Conservation (phyloP, 2,797 vertebrate species). For the Sebastes cheni region DNA sequence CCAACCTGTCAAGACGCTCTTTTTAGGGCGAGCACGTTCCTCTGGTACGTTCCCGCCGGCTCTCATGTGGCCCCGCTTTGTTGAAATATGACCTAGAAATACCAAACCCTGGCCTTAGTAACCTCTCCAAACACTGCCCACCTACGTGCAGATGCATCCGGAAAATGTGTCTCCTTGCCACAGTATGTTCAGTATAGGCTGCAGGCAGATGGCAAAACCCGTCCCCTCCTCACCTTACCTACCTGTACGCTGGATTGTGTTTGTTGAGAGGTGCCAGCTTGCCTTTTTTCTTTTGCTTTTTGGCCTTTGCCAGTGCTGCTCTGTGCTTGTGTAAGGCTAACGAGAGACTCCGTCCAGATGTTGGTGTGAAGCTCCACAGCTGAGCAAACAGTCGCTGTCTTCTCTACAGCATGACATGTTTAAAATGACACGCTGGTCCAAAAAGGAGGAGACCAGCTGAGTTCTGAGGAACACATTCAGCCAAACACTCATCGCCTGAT, state of each 20-base stretch:
- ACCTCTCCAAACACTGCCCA: constrained; percentile 61
- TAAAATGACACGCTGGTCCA: constrained; percentile 73
- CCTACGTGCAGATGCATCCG: constrained; percentile 58
- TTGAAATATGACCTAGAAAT: constrained; percentile 70
- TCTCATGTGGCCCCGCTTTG: constrained; percentile 56
- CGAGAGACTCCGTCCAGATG: constrained; percentile 68
- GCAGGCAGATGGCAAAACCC: constrained; percentile 33
- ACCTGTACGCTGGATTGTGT: constrained; percentile 26
- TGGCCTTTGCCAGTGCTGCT: not conserved
- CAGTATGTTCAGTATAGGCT: constrained; percentile 37
- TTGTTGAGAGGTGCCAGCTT: constrained; percentile 26
- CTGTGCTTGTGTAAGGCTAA: constrained; percentile 43
- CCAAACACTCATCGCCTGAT: constrained; percentile 15
- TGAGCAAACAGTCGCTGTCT: constrained; percentile 80
- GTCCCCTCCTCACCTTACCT: constrained; percentile 32
- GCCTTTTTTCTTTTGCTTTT: not conserved
- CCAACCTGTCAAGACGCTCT: constrained; percentile 53
- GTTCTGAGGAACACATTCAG: not conserved
- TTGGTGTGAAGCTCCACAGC: constrained; percentile 70
- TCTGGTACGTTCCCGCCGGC: constrained; percentile 17
- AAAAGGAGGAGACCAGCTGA: constrained; percentile 60
- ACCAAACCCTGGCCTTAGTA: constrained; percentile 51
- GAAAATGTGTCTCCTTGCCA: constrained; percentile 58
- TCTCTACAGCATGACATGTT: constrained; percentile 78
- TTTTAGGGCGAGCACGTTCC: constrained; percentile 38